Conservation (phyloP, 1,140 invertebrate species). For the Eriosoma lanigerum region DNA sequence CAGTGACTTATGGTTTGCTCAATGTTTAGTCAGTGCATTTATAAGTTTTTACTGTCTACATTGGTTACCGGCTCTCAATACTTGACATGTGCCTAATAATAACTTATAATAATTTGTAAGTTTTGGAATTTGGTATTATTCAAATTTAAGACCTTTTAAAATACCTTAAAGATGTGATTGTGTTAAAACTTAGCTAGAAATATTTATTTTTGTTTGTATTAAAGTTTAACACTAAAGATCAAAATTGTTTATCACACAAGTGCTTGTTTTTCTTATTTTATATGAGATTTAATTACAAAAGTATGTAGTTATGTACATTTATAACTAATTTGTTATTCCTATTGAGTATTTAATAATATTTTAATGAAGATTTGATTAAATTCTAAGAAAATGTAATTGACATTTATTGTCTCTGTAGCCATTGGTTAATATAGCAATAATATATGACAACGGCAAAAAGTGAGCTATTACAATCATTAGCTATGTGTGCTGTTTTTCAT, state of each 20-base stretch:
- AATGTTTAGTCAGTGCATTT: slow-evolving; percentile 46
- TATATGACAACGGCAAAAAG: no score
- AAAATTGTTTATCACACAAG: slow-evolving; percentile 36
- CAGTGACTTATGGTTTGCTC: slow-evolving; percentile 28
- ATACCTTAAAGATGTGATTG: slow-evolving; percentile 25
- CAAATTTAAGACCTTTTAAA: slow-evolving; percentile 34
- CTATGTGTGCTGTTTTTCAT: no score
- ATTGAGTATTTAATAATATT: background rate
- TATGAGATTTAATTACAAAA: background rate
- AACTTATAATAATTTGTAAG: slow-evolving; percentile 20
- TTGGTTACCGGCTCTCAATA: slow-evolving; percentile 24
- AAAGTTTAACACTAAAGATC: slow-evolving; percentile 34
- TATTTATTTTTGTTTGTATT: slow-evolving; percentile 43
- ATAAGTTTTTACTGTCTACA: slow-evolving; percentile 35
- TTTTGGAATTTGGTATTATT: slow-evolving; percentile 29
- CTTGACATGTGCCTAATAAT: slow-evolving; percentile 10
- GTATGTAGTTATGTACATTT: background rate
- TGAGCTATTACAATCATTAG: no score
- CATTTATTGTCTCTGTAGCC: no score
- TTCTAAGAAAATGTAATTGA: no score
- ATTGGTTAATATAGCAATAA: no score
- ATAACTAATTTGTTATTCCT: background rate
- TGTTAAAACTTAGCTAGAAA: slow-evolving; percentile 38
- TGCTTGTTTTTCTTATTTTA: slow-evolving; percentile 42
- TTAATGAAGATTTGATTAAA: no score